Evolutionary conservation across 2,888 invertebrate species (phyloP).

Genomic region (Digitonthophagus gazella): DNA sequence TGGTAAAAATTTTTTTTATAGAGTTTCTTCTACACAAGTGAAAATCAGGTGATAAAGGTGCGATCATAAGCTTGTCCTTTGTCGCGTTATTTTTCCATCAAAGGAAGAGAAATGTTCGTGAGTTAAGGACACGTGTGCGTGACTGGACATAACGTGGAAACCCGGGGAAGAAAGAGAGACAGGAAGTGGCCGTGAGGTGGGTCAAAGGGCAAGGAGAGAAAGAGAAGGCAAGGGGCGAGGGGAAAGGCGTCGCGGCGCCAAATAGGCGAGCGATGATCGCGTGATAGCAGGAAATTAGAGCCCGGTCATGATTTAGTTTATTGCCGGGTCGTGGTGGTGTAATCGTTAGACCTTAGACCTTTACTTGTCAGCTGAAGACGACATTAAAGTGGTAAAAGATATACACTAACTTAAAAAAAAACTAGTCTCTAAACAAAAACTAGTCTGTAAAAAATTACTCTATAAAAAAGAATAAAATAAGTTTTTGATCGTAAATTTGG

Average conservation of each 20-base stretch:
- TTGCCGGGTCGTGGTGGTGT: slow-evolving; percentile 28
- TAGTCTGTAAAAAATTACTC: too few relatives aligned
- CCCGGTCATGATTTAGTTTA: slow-evolving; percentile 40
- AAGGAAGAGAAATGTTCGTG: slow-evolving; percentile 3
- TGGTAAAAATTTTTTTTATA: too few relatives aligned
- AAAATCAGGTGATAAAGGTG: too few relatives aligned
- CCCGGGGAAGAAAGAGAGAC: slow-evolving; percentile 22
- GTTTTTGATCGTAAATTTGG: background rate
- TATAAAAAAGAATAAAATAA: too few relatives aligned
- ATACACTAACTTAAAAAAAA: too few relatives aligned
- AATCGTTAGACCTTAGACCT: slow-evolving; percentile 24
- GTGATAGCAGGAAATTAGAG: slow-evolving; percentile 40
- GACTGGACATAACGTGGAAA: slow-evolving; percentile 25
- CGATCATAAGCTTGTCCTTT: background rate
- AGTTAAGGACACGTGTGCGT: slow-evolving; percentile 28
- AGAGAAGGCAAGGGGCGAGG: slow-evolving; percentile 18
- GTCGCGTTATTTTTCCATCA: background rate
- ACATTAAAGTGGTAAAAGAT: background rate
- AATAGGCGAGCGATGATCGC: slow-evolving; percentile 37
- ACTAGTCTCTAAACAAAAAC: too few relatives aligned
- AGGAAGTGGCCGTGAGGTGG: slow-evolving; percentile 25
- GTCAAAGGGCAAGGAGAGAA: slow-evolving; percentile 31
- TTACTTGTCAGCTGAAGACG: background rate
- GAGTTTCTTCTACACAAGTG: too few relatives aligned
- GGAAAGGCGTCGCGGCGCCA: slow-evolving; percentile 34